Evolutionary conservation across 2,113 vertebrate genomes (phyloP), one percentile per base, ranked within the genome.

Genomic region (Madoqua kirkii): DNA sequence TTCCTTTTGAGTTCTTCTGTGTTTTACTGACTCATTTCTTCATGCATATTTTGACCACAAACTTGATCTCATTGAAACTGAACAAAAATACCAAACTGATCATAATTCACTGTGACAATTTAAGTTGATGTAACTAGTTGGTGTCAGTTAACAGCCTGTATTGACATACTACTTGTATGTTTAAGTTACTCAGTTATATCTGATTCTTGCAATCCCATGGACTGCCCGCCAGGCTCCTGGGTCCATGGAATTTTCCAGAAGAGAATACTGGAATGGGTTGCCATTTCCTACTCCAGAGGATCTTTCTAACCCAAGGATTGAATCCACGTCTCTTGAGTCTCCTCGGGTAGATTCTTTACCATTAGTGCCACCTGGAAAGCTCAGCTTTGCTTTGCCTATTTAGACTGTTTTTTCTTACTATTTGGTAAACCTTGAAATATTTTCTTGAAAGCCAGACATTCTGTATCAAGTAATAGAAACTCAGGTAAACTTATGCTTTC

Each of bases 71-170:
- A 29, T 87, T 81, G 92, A 96, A 74, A 78, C 1, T 55, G 36
- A 93, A n/a, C 1, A 97, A 96, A 95, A 93, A 50, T 85, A 85
- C 10, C n/a, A 96, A 52, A 50, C 29, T 86, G 19, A 67, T 48
- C 2, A 33, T 76, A 91, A 52, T 94, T 93, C 74, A 94, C 6
- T 33, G 4, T 62, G 55, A 91, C 19, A 27, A 40, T 79, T 67
- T 55, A 90, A 54, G 36, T 76, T 48, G 64, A 12, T 33, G 29
- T 15, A 57, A 82, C 25, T 79, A 87, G 43, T 31, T 86, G 74
- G 15, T 81, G 45, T 87, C 76, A 79, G 45, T 76, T 82, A 76
- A 33, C 19, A 82, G 29, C 4, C 52, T 60, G 5, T 55, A 74
- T 7, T 90, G 13, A 71, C 59, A 55, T 79, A 85, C n/a, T 76